Evolutionary conservation across 2,797 vertebrate genomes (phyloP).

Genomic region (Pyrocephalus nanus): DNA sequence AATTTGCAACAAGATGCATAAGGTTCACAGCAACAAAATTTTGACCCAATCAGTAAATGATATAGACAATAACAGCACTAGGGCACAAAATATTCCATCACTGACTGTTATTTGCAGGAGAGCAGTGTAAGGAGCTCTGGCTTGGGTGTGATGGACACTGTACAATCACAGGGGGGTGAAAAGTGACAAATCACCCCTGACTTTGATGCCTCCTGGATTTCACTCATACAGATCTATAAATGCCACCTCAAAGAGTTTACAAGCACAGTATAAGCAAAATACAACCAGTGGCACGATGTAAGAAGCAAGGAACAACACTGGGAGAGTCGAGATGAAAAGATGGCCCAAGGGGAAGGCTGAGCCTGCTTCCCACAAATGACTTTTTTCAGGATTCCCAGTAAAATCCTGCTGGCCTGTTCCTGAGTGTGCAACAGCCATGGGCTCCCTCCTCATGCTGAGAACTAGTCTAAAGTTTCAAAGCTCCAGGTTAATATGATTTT

Average conservation of each 20-base stretch:
- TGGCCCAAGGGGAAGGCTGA: not conserved
- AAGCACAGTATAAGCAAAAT: not conserved
- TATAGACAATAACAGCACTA: accelerated
- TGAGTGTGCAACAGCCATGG: not conserved
- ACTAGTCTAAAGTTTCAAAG: accelerated
- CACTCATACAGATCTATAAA: not conserved
- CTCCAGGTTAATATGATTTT: not conserved
- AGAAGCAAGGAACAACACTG: not conserved
- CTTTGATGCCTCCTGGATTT: not conserved
- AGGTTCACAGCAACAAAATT: not conserved
- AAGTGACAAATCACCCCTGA: not conserved
- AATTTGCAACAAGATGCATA: not conserved
- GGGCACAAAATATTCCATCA: accelerated
- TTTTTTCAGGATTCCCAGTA: not conserved
- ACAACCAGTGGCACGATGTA: accelerated
- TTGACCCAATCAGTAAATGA: not conserved
- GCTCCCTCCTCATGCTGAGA: not conserved
- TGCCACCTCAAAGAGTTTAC: not conserved
- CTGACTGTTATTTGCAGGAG: accelerated
- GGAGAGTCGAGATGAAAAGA: not conserved
- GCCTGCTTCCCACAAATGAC: not conserved
- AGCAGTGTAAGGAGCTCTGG: not conserved
- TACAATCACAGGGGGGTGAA: not conserved
- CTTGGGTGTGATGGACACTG: not conserved
- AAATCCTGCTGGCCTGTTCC: not conserved